Percentiles rank a stretch among this genome's conserved stretches.
Conservation (phyloP, 1,140 invertebrate genomes). For the Drosophila nebulosa region DNA sequence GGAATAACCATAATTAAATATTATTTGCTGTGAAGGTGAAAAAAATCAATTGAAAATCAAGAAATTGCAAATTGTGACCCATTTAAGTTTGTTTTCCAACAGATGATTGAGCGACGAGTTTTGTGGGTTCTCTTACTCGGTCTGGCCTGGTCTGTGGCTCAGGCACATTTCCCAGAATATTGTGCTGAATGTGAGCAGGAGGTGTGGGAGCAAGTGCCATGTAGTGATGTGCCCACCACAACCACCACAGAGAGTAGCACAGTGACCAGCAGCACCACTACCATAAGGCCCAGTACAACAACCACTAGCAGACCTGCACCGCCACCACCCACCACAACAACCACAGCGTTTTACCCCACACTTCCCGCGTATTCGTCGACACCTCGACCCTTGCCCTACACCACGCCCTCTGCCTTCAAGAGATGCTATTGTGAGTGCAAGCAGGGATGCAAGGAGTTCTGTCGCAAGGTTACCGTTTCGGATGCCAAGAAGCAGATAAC, state of each 20-base stretch:
- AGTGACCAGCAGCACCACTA: background rate
- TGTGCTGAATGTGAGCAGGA: conserved; percentile 74
- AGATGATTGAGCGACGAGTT: conserved; percentile 61
- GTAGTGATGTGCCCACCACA: conserved; percentile 50
- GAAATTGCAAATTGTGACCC: conserved; percentile 19
- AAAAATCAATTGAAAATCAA: conserved; percentile 4
- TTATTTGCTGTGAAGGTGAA: conserved; percentile 12
- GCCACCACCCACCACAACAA: background rate
- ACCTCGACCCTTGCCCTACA: background rate
- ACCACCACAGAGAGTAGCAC: background rate
- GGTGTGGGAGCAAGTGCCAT: conserved; percentile 76
- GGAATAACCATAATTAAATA: background rate
- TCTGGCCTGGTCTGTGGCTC: too few relatives aligned
- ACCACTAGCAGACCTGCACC: conserved; percentile 6
- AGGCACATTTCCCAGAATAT: conserved; percentile 58
- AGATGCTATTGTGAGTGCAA: conserved; percentile 78
- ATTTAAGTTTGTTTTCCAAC: background rate
- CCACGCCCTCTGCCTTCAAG: conserved; percentile 29
- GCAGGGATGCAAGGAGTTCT: conserved; percentile 74
- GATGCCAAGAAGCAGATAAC: conserved; percentile 57
- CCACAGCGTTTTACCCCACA: background rate
- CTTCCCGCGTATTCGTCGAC: background rate
- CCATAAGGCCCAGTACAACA: background rate
- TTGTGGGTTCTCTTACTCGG: conserved; percentile 21
- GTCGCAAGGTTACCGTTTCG: conserved; percentile 58